Evolutionary conservation across 1,140 invertebrate genomes (phyloP), one percentile per base, ranked within the genome.

Genomic region (Papilio polytes): DNA sequence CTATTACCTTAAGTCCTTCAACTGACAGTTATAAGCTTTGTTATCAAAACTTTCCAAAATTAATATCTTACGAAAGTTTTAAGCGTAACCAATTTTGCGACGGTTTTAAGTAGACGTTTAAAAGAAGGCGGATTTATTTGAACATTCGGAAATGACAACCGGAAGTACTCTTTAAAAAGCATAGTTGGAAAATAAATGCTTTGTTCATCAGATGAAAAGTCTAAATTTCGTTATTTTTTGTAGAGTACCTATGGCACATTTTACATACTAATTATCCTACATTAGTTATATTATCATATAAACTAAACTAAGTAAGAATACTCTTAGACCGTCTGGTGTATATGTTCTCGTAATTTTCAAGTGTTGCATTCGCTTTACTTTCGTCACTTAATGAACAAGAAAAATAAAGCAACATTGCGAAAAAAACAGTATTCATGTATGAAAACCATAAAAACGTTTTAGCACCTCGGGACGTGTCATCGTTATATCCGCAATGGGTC

Each of bases 401-500:
- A 31, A 31, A 31, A 70, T 70, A 70, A 1, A 70, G 26, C 63
- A 70, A 31, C 3, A 18, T 31, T 70, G 63, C 26, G 63, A 31
- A 70, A 70, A 74, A 74, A 74, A 18, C 72, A 74, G 72, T 48
- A 59, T 78, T 59, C 76, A 78, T 78, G 76, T 56, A 59, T 78
- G 59, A 53, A 76, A 59, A 53, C 53, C 76, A 59, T 78, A 78
- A 78, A 76, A 78, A 78, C 48, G 13, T 78, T 78, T 78, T 78
- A 78, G 76, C 76, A 53, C 76, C 76, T 78, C 22, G 51, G 76
- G 76, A 78, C 77, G 53, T 63, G 77, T 78, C 77, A 78, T 78
- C 77, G 77, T 78, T 78, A 78, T 78, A 78, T 63, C 77, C 77
- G 77, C 77, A 78, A 78, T 78, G 77, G 77, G 77, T 78, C 77